phyloP scores from a whole-genome alignment of 2,113 vertebrate genomes.

The Malurus alboscapulatus region DNA sequence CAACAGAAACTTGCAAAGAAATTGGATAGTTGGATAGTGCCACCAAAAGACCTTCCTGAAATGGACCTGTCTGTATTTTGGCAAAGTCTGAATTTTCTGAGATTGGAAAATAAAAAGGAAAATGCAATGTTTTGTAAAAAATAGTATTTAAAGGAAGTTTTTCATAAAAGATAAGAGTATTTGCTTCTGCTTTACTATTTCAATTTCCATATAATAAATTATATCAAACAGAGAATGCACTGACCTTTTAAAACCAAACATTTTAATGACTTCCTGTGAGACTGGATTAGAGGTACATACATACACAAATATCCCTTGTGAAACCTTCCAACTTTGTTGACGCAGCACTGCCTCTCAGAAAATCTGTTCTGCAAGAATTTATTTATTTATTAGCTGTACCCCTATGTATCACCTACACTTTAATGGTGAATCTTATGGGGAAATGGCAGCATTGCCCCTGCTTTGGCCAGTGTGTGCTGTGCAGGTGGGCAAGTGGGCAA shows the following conservation, averaged over 20 bases:
- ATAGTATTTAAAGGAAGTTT: accelerated
- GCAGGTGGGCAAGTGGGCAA: neutral
- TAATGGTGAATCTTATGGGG: neutral
- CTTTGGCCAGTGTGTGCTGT: neutral
- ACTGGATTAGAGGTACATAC: neutral
- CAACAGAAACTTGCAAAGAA: neutral
- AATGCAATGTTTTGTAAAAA: neutral
- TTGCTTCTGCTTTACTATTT: neutral
- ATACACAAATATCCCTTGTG: neutral
- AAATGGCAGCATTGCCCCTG: neutral
- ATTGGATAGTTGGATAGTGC: neutral
- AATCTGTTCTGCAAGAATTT: neutral
- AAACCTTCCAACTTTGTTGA: neutral
- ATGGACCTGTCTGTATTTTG: neutral
- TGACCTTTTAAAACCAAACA: conserved; percentile 16
- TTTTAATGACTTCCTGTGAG: conserved; percentile 17
- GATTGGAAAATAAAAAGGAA: neutral
- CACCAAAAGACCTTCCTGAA: neutral
- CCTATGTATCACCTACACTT: neutral
- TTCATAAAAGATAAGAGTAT: neutral
- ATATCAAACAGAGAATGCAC: neutral
- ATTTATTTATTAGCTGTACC: neutral
- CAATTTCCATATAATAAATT: neutral
- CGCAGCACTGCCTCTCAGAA: neutral
- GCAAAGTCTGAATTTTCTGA: neutral